A percentile compares a stretch with the other conserved stretches of the same genome.
phyloP scores from a whole-genome alignment of 2,797 vertebrate genomes.

The Crenichthys baileyi region DNA sequence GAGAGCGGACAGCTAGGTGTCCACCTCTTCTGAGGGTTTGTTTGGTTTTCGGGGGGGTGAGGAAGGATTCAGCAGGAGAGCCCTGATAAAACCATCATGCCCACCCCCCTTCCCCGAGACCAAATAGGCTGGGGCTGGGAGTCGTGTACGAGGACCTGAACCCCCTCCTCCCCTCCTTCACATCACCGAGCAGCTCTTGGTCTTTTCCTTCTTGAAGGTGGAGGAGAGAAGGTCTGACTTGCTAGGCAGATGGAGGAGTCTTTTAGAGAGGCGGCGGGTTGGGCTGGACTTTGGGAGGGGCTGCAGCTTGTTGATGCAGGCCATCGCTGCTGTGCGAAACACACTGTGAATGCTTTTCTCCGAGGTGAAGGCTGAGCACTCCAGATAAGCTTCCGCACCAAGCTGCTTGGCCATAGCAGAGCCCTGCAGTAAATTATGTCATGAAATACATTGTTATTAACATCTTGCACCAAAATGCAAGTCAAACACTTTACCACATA shows the following conservation, averaged over 20 bases:
- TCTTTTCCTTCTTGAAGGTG: slow-evolving; percentile 95
- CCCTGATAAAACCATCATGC: slow-evolving; percentile 80
- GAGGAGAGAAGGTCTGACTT: slow-evolving; percentile 93
- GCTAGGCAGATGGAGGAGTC: slow-evolving; percentile 92
- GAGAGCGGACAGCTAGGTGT: slow-evolving; percentile 80
- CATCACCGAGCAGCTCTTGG: slow-evolving; percentile 96
- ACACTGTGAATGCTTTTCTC: slow-evolving; percentile 97
- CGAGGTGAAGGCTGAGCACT: slow-evolving; percentile 95
- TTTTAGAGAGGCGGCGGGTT: slow-evolving; percentile 90
- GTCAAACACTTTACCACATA: neutral
- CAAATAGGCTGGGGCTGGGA: slow-evolving; percentile 75
- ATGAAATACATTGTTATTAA: neutral
- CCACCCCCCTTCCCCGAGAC: slow-evolving; percentile 80
- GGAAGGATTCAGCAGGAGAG: slow-evolving; percentile 80
- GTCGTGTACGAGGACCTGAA: slow-evolving; percentile 62
- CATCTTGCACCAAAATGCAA: neutral
- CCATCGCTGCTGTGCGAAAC: slow-evolving; percentile 89
- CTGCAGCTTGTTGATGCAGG: slow-evolving; percentile 89
- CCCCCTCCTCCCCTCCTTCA: slow-evolving; percentile 72
- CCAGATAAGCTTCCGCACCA: slow-evolving; percentile 92
- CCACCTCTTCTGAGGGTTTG: slow-evolving; percentile 78
- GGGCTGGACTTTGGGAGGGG: slow-evolving; percentile 84
- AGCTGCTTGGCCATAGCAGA: slow-evolving; percentile 91
- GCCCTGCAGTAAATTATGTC: slow-evolving; percentile 76
- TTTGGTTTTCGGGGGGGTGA: slow-evolving; percentile 77